Percentiles rank a stretch among this genome's conserved stretches.
Evolutionary conservation across 1,140 invertebrate species (phyloP).

Genomic region (Nephila pilipes): DNA sequence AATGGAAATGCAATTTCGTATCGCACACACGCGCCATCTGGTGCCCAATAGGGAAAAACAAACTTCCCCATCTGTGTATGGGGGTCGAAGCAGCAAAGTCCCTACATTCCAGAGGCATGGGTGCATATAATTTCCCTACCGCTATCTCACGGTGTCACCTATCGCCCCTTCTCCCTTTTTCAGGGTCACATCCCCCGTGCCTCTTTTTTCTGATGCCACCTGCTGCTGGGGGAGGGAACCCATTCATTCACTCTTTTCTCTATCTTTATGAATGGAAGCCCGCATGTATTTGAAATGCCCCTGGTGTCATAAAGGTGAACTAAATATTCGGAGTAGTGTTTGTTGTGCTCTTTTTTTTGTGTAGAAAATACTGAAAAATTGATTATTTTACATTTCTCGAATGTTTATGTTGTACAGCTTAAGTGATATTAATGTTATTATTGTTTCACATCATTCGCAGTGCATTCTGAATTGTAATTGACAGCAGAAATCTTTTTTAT

Average conservation of each 20-base stretch:
- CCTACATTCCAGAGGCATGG: conserved; percentile 46
- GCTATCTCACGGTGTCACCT: conserved; percentile 71
- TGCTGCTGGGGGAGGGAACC: conserved; percentile 33
- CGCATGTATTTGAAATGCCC: neutral
- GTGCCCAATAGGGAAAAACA: neutral
- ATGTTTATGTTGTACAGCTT: no score
- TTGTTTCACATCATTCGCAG: no score
- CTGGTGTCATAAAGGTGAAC: neutral
- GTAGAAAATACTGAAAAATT: neutral
- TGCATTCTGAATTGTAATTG: no score
- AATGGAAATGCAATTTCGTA: neutral
- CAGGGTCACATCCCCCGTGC: conserved; percentile 51
- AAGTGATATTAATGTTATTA: no score
- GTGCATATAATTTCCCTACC: conserved; percentile 56
- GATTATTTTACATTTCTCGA: no score
- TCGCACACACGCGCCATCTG: conserved; percentile 8
- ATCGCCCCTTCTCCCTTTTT: conserved; percentile 50
- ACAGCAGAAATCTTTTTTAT: no score
- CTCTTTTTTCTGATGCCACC: conserved; percentile 51
- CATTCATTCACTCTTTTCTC: conserved; percentile 60
- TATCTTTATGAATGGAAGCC: conserved; percentile 43
- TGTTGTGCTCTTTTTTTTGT: neutral
- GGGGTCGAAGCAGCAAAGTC: neutral
- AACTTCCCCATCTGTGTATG: neutral
- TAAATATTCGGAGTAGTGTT: neutral